Base-by-base conservation (phyloP, 2,888 invertebrate genomes). In the Eretmocerus hayati region DNA sequence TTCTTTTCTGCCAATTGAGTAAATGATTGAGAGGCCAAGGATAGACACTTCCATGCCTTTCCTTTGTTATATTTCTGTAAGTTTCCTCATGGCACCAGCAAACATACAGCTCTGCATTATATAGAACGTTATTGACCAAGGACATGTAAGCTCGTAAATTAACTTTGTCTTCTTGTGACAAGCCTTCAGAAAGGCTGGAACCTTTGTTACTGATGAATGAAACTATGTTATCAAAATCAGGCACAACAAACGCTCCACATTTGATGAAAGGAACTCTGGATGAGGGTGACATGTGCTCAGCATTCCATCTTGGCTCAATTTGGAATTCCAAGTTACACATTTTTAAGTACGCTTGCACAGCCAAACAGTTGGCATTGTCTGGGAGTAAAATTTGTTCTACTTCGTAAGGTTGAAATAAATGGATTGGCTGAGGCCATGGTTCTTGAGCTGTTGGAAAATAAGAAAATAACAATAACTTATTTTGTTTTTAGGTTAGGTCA, bases 241-340 rank as follows among this genome's bases (percentile, higher is more conserved):
- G 83, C 2, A 92, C 81, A 1, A 95, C 80, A 63, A 90, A 90
- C 0, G 87, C 84, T 0, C 94, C 94, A 57, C 90, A 89, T 65
- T 87, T 86, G 48, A 97, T 83, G 63, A 97, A 92, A 0, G 97
- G 97, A 1, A 97, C 84, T 59, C 86, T 82, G 1, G 92, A 92
- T 5, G 91, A 87, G 0, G 96, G 96, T 0, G 96, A 95, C 90
- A 97, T 96, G 66, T 87, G 88, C 65, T 96, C 94, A 0, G 96
- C 95, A 75, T 99, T 99, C 61, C 85, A 81, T 55, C 87, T 77
- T 61, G 86, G 84, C 57, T 90, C 87, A 5, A 92, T 81, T 60
- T 81, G 78, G 68, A 86, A 94, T 0, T 86, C 83, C 1, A 97
- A 77, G 46, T 84, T 82, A 65, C 90, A 90, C 90, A 97, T 95